Evolutionary conservation across 2,797 vertebrate genomes (phyloP).

Genomic region (Kryptolebias ocellatus): DNA sequence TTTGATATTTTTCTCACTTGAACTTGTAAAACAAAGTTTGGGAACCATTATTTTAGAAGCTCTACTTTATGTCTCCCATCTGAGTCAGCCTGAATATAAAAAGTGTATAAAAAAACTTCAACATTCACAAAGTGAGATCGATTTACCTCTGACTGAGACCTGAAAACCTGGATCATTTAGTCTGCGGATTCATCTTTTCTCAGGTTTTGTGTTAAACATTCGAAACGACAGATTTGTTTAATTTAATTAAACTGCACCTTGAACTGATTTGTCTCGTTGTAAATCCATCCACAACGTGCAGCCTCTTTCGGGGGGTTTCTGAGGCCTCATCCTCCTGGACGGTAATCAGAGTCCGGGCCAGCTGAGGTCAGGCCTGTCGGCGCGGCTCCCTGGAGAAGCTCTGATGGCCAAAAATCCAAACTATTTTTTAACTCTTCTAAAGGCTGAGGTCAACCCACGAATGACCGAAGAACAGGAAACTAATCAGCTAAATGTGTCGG

Average conservation of each 20-base stretch:
- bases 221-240: background rate
- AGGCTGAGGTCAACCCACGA: conserved; percentile 53
- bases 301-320: background rate
- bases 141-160: too few species aligned
- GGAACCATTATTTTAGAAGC: background rate
- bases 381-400: conserved; percentile 41
- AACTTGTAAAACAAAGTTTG: conserved; percentile 8
- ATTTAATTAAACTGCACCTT: background rate
- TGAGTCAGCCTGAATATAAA: background rate
- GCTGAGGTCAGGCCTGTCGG: conserved; percentile 53
- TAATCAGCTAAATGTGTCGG: conserved; percentile 62
- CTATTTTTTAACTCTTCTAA: conserved; percentile 44
- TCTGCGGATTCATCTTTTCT: conserved; percentile 7
- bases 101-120: background rate
- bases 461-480: conserved; percentile 61
- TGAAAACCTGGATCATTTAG: background rate
- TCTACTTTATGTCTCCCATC: background rate
- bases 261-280: background rate
- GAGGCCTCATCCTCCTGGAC: conserved; percentile 33
- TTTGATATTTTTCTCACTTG: background rate
- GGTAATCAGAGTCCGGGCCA: conserved; percentile 51
- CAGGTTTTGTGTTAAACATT: background rate
- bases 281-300: background rate
- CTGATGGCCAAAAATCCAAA: conserved; percentile 52
- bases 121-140: too few species aligned